A percentile compares a stretch with the other conserved stretches of the same genome.
phyloP scores from a whole-genome alignment of 2,888 invertebrate species.

The Lepas anatifera region DNA sequence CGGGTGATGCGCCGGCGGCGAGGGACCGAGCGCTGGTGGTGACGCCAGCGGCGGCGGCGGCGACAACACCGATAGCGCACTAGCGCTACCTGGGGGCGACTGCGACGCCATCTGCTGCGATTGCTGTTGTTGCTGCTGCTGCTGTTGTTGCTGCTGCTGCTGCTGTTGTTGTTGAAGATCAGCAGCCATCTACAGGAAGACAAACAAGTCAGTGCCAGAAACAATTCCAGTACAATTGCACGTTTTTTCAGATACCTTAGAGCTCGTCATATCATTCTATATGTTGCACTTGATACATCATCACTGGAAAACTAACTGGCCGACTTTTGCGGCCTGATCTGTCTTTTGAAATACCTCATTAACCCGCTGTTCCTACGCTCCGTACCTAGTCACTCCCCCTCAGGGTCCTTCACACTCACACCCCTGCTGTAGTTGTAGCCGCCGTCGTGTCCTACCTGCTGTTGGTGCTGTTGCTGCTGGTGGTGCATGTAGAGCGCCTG shows the following conservation, averaged over 20 bases:
- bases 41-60: conserved; percentile 12
- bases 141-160: not conserved
- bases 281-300: too few relatives aligned
- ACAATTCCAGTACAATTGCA: too few relatives aligned
- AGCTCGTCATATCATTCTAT: too few relatives aligned
- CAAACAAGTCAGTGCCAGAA: too few relatives aligned
- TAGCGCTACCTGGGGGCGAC: not conserved
- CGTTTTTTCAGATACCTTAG: too few relatives aligned
- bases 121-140: conserved; percentile 19
- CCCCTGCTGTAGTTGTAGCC: conserved; percentile 11
- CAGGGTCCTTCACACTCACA: too few relatives aligned
- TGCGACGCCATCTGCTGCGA: conserved; percentile 13
- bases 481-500: conserved; percentile 11
- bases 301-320: too few relatives aligned
- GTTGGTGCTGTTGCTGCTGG: not conserved
- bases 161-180: conserved; percentile 16
- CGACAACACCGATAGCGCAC: not conserved
- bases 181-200: too few relatives aligned
- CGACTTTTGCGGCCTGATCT: too few relatives aligned
- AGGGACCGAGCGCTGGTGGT: conserved; percentile 5
- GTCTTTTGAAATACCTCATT: too few relatives aligned
- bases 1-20: not conserved
- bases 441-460: not conserved
- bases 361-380: too few relatives aligned
- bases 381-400: too few relatives aligned